Conservation (phyloP, 2,888 invertebrate species). For the Eugnorisma glareosa region DNA sequence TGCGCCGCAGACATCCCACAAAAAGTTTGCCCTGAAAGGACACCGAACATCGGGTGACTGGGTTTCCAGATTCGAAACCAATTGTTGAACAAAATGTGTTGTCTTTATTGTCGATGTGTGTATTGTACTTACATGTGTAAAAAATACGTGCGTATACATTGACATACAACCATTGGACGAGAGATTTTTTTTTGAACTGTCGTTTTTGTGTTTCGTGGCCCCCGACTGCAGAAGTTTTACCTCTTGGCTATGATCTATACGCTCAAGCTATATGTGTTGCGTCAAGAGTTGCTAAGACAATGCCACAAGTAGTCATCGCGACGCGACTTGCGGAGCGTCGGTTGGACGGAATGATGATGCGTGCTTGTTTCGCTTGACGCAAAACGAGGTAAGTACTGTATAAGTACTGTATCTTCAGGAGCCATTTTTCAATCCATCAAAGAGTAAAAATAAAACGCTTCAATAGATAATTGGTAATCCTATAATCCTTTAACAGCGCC, state of each 20-base stretch:
- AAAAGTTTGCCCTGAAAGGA: constrained; percentile 7
- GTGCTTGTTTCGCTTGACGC: background rate
- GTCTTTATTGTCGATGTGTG: background rate
- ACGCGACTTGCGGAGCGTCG: background rate
- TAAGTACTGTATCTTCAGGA: background rate
- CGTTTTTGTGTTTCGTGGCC: background rate
- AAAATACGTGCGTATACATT: background rate
- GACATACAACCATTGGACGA: background rate
- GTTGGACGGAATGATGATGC: background rate
- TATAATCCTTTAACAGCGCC: constrained; percentile 40
- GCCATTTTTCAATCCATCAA: background rate
- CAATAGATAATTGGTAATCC: constrained; percentile 25
- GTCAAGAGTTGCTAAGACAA: background rate
- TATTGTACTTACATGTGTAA: too few relatives aligned
- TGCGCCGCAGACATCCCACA: background rate
- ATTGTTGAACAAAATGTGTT: background rate
- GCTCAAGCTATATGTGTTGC: background rate
- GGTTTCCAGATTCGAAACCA: background rate
- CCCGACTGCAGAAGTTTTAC: background rate
- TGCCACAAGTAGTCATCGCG: background rate
- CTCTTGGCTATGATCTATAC: background rate
- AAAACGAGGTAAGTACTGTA: background rate
- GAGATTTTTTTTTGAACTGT: background rate
- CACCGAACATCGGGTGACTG: background rate
- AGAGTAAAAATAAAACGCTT: constrained; percentile 21